Evolutionary conservation across 2,888 invertebrate genomes (phyloP).

Genomic region (Apotomis turbidana): DNA sequence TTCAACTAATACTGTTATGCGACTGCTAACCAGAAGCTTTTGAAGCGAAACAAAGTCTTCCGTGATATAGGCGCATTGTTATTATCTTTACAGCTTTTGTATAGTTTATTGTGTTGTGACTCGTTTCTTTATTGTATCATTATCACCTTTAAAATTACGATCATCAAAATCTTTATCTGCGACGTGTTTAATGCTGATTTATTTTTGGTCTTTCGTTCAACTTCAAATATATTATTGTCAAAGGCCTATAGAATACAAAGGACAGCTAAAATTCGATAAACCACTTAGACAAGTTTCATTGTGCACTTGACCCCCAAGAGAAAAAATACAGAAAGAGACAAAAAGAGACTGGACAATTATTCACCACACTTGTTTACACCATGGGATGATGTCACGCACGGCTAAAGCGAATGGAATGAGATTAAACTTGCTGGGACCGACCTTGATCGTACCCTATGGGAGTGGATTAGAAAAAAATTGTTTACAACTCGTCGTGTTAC

Average conservation of each 20-base stretch:
- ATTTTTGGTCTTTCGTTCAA: not conserved
- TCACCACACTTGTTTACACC: slow-evolving; percentile 57
- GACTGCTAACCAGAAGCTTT: slow-evolving; percentile 55
- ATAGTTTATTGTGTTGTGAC: not conserved
- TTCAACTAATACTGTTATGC: slow-evolving; percentile 63
- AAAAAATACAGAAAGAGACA: not conserved
- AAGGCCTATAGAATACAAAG: too few relatives aligned
- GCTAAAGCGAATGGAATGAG: slow-evolving; percentile 57
- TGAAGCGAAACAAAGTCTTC: slow-evolving; percentile 41
- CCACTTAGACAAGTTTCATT: too few relatives aligned
- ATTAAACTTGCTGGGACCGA: slow-evolving; percentile 60
- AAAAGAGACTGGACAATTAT: slow-evolving; percentile 55
- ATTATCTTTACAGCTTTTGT: not conserved
- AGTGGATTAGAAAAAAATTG: slow-evolving; percentile 47
- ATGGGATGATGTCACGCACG: slow-evolving; percentile 62
- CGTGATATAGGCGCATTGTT: not conserved
- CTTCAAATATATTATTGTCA: too few relatives aligned
- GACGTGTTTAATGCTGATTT: too few relatives aligned
- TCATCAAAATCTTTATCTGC: not conserved
- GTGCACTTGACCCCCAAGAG: too few relatives aligned
- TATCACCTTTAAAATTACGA: not conserved
- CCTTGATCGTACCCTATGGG: slow-evolving; percentile 55
- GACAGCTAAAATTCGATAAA: too few relatives aligned
- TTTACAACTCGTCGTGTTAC: slow-evolving; percentile 31
- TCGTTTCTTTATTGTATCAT: not conserved